Percentiles rank a stretch among this genome's conserved stretches.
Evolutionary conservation across 1,140 invertebrate species (phyloP).

Genomic region (Trachymyrmex septentrionalis): DNA sequence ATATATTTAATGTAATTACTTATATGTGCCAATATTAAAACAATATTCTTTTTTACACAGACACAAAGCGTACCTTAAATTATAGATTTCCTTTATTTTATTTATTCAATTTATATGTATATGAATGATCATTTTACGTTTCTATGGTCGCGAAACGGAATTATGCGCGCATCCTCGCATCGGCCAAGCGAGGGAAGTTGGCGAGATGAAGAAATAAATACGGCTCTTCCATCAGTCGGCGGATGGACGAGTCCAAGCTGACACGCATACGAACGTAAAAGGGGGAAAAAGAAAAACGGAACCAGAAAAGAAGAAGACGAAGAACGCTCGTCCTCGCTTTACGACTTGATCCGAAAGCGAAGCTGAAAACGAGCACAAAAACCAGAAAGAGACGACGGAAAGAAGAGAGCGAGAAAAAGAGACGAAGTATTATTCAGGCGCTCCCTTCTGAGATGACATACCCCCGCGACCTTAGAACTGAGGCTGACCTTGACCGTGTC

Average conservation of each 20-base stretch:
- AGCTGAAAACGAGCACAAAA: conserved; percentile 9
- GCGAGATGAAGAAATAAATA: conserved; percentile 51
- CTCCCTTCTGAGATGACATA: conserved; percentile 82
- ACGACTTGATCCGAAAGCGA: conserved; percentile 24
- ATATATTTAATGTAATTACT: background rate
- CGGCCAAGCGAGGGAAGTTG: background rate
- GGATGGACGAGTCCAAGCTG: conserved; percentile 31
- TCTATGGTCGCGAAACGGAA: conserved; percentile 4
- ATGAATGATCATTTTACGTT: background rate
- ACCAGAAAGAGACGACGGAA: background rate
- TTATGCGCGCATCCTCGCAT: background rate
- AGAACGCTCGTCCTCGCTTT: conserved; percentile 29
- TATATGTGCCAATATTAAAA: background rate
- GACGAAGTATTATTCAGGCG: conserved; percentile 37
- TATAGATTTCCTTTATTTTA: background rate
- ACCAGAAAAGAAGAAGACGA: background rate
- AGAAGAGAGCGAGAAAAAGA: conserved; percentile 12
- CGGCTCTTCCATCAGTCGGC: conserved; percentile 18
- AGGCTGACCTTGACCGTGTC: conserved; percentile 84
- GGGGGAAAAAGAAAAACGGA: background rate
- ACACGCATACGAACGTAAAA: conserved; percentile 1
- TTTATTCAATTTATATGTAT: background rate
- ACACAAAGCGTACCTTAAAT: background rate
- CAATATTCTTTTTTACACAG: background rate
- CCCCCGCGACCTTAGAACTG: conserved; percentile 81